Evolutionary conservation across 2,888 invertebrate genomes (phyloP).

Genomic region (Oscheius sp.): DNA sequence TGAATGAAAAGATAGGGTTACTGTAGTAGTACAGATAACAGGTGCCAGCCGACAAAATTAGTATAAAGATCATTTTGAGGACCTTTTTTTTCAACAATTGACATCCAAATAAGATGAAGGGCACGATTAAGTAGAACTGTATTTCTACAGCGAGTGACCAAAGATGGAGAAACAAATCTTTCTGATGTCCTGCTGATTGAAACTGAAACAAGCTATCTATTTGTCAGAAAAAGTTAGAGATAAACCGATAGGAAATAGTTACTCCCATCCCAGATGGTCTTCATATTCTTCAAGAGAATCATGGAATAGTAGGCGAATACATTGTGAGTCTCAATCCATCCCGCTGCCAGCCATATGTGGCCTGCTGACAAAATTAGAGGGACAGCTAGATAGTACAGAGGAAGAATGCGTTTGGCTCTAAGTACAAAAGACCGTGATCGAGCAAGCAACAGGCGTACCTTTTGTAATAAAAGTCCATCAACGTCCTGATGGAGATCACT

Average conservation of each 20-base stretch:
- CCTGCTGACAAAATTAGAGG: slow-evolving; percentile 1
- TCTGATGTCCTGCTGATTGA: slow-evolving; percentile 2
- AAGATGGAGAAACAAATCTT: slow-evolving; percentile 22
- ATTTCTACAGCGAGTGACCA: slow-evolving; percentile 23
- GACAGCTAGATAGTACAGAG: slow-evolving; percentile 1
- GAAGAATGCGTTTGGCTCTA: slow-evolving; percentile 2
- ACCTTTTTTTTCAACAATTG: neutral
- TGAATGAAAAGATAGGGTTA: slow-evolving; percentile 20
- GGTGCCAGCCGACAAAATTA: neutral
- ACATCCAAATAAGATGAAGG: neutral
- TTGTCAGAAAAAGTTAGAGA: neutral
- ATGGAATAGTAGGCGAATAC: neutral
- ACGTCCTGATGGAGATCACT: no score
- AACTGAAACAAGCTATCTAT: slow-evolving; percentile 1
- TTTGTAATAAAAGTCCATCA: slow-evolving; percentile 10
- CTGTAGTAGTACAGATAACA: slow-evolving; percentile 3
- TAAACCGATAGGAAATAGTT: slow-evolving; percentile 4
- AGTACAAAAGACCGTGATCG: neutral
- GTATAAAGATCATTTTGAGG: slow-evolving; percentile 1
- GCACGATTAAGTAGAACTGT: slow-evolving; percentile 16
- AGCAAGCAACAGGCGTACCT: neutral
- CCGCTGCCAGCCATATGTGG: neutral
- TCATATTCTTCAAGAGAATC: slow-evolving; percentile 10
- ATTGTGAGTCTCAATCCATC: slow-evolving; percentile 10
- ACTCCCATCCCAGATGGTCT: slow-evolving; percentile 20